These are phyloP conservation scores for Pseudomyrmex sp. DNA, from an alignment of 1,140 invertebrate genomes.

Conservation along the genomic window DNA sequence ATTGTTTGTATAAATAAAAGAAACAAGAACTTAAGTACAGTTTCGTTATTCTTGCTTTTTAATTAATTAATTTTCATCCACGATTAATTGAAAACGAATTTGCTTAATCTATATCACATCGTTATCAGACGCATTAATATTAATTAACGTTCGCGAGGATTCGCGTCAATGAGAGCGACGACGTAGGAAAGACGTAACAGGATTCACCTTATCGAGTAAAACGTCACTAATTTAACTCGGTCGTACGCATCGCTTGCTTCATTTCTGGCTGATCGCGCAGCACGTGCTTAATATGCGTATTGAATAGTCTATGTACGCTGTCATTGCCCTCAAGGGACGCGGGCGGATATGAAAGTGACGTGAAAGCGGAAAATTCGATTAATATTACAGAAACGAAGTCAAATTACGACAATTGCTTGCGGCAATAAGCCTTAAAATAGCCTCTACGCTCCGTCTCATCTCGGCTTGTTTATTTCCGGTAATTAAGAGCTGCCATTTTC, in stretches of 20 bases:
- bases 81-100: constrained; percentile 24
- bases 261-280: constrained; percentile 42
- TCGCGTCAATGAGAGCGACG: constrained; percentile 23
- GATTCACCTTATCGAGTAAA: constrained; percentile 57
- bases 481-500: constrained; percentile 15
- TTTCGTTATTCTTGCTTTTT: background rate
- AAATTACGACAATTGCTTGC: constrained; percentile 33
- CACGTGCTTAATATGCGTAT: constrained; percentile 30
- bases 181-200: constrained; percentile 26
- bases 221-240: constrained; percentile 55
- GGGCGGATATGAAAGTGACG: constrained; percentile 49
- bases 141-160: constrained; percentile 33
- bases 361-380: constrained; percentile 56
- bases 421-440: constrained; percentile 28
- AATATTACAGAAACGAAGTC: constrained; percentile 34
- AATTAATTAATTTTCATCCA: constrained; percentile 37
- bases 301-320: constrained; percentile 24
- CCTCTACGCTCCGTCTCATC: background rate
- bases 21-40: constrained; percentile 6
- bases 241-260: constrained; percentile 48
- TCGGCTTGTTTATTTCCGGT: constrained; percentile 12
- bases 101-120: constrained; percentile 16
- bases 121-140: constrained; percentile 47
- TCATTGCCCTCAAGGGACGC: constrained; percentile 39
- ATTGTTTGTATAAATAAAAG: too few species aligned